These are phyloP conservation scores for Rhinoderma darwinii DNA, from an alignment of 2,113 vertebrate genomes.

Conservation along the genomic window DNA sequence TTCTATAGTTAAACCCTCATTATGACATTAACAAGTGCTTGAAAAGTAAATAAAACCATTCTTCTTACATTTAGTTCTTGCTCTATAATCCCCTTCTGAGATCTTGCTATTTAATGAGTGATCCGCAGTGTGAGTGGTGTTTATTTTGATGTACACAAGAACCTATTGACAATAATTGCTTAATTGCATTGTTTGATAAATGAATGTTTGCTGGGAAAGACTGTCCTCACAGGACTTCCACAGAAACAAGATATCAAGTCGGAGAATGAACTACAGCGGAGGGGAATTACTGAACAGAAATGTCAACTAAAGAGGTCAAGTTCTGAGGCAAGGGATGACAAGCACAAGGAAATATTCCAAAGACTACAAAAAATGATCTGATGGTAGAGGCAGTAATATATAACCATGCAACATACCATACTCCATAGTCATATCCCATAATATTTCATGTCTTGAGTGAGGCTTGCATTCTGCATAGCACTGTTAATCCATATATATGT, in stretches of 20 bases:
- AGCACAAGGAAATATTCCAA: constrained; percentile 12
- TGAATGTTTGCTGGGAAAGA: constrained; percentile 79
- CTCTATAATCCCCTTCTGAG: constrained; percentile 69
- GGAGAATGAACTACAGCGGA: constrained; percentile 29
- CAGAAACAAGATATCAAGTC: constrained; percentile 66
- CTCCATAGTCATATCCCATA: neutral
- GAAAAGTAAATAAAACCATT: constrained; percentile 24
- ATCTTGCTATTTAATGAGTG: constrained; percentile 66
- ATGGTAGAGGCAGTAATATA: neutral
- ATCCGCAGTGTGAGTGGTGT: constrained; percentile 73
- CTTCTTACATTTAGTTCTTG: constrained; percentile 34
- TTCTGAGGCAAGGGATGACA: neutral
- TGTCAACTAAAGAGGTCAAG: constrained; percentile 26
- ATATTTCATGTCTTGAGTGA: neutral
- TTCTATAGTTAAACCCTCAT: neutral
- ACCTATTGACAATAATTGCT: constrained; percentile 69
- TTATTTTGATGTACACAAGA: constrained; percentile 72
- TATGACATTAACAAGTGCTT: neutral
- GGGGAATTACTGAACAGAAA: constrained; percentile 24
- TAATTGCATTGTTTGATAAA: constrained; percentile 77
- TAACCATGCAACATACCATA: neutral
- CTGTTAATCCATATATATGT: neutral
- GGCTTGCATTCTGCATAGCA: neutral
- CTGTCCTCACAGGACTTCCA: constrained; percentile 64
- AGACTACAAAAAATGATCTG: neutral